Base-by-base conservation (phyloP, 2,797 vertebrate species). In the Phyllotis vaccarum region DNA sequence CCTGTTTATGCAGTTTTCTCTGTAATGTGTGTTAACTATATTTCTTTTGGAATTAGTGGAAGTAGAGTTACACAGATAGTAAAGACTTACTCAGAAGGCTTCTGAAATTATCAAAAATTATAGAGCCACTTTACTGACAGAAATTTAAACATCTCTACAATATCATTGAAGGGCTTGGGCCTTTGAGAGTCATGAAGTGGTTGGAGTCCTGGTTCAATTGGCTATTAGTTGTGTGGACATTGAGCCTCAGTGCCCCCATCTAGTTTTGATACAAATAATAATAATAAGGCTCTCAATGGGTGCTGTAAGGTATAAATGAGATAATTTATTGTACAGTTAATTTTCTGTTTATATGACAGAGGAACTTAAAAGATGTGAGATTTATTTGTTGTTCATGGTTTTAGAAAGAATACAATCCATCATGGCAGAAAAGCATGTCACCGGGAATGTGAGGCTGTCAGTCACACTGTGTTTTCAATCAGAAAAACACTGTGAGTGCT, bases 71-170 rank as follows among this genome's bases (percentile, higher is more conserved):
- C 94, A 95, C 24, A 74, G 80, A 72, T 79, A 89, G 74, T 83
- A 37, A 62, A 75, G 78, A 82, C 89, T 88, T 94, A 89, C 60
- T 87, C 34, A 80, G 40, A 27, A n/a, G 22, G 21, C 49, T 91
- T 62, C n/a, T 94, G 19, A 31, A 86, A 85, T 88, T 92, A 86
- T 37, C 58, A 62, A 88, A 89, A 78, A 37, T 58, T n/a, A 49
- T 49, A n/a, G 85, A 49, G 10, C 31, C 78, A 66, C 27, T 91
- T 91, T 11, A 9, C 43, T 86, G 91, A 46, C 19, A 85, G 43
- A n/a, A 46, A 43, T 72, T 76, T 7, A 81, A 40, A 82, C 66
- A 31, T 24, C 21, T 56, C 46, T 80, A n/a, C 49, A 66, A 86
- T 79, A 60, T 22, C 27, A 29, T 49, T 52, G 76, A 86, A 68